Percentiles rank a stretch among this genome's conserved stretches.
Evolutionary conservation across 2,113 vertebrate species (phyloP).

Genomic region (Ranitomeya variabilis): DNA sequence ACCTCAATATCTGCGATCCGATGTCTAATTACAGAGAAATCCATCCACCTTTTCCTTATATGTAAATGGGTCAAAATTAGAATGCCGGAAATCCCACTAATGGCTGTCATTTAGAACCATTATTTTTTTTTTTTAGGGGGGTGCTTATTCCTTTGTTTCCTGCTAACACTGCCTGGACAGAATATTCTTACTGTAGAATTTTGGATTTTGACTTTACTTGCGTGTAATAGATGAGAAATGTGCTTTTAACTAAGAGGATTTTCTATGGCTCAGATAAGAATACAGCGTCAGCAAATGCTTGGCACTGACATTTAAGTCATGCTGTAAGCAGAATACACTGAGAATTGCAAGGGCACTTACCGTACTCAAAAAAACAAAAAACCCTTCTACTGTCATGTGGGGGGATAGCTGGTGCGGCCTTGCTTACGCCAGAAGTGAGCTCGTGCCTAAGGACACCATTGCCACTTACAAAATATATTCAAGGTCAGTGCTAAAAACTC

Average conservation of each 20-base stretch:
- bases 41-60: no score
- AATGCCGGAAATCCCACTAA: no score
- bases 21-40: no score
- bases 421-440: not conserved
- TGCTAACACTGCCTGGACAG: not conserved
- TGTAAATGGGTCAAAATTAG: no score
- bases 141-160: not conserved
- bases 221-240: not conserved
- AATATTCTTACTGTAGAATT: not conserved
- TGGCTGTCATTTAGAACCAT: no score
- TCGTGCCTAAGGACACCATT: not conserved
- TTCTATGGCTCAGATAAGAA: not conserved
- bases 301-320: not conserved
- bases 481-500: not conserved
- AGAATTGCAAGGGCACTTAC: not conserved
- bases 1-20: no score
- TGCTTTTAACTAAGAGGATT: not conserved
- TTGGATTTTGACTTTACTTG: not conserved
- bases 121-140: not conserved
- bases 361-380: not conserved
- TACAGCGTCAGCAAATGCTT: not conserved
- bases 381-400: not conserved
- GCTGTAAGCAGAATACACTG: not conserved
- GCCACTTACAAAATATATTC: slow-evolving; percentile 12
- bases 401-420: not conserved